A percentile compares a stretch with the other conserved stretches of the same genome.
These are phyloP conservation scores for Dicentrarchus labrax DNA, from an alignment of 2,113 vertebrate genomes.

Conservation along the genomic window DNA sequence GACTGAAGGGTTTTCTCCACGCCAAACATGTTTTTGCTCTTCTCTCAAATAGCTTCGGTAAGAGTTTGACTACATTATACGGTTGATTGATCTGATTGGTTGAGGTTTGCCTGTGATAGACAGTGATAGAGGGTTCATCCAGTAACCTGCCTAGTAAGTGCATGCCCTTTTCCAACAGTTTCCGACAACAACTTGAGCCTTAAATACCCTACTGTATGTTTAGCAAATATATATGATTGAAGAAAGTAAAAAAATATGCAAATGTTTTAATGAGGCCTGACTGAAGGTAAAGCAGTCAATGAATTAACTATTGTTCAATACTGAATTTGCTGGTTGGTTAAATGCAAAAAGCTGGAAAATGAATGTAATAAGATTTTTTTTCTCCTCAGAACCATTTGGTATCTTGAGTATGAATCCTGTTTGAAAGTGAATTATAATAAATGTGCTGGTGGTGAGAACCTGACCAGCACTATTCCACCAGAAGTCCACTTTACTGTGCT, in stretches of 20 bases:
- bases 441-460: slow-evolving; percentile 14
- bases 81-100: no score
- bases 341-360: slow-evolving; percentile 33
- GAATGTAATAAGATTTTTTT: slow-evolving; percentile 12
- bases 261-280: not conserved
- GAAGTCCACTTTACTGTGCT: slow-evolving; percentile 23
- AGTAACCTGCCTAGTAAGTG: no score
- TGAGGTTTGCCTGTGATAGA: no score
- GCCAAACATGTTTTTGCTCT: no score
- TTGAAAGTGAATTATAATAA: slow-evolving; percentile 27
- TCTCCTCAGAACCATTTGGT: not conserved
- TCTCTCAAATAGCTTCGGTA: no score
- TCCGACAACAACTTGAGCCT: no score
- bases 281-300: not conserved
- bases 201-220: not conserved
- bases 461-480: not conserved
- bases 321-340: slow-evolving; percentile 21
- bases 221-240: not conserved
- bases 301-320: not conserved
- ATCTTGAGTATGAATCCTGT: not conserved
- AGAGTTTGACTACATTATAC: no score
- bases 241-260: not conserved
- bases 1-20: no score
- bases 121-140: no score
- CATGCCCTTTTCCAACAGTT: no score